Conservation (phyloP, 2,113 vertebrate genomes). For the Clupea harengus region DNA sequence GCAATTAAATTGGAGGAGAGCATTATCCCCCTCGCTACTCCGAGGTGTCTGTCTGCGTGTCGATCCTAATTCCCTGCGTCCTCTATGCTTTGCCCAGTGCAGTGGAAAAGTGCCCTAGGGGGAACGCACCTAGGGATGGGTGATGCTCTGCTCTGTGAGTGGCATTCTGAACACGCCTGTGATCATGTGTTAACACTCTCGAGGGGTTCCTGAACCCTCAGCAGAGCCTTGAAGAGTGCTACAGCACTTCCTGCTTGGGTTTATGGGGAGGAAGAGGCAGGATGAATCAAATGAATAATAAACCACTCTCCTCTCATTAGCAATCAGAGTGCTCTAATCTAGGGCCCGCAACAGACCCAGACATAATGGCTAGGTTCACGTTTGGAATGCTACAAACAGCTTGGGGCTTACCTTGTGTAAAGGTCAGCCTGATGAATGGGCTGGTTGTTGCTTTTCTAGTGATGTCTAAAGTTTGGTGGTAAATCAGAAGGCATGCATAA, state of each 20-base stretch:
- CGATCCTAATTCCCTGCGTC: not conserved
- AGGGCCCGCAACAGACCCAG: not conserved
- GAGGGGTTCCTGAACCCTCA: not conserved
- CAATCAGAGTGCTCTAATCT: not conserved
- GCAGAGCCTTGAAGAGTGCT: not conserved
- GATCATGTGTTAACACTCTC: too few relatives aligned
- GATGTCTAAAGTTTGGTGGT: not conserved
- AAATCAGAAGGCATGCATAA: not conserved
- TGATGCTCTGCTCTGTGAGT: too few relatives aligned
- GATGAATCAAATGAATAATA: not conserved
- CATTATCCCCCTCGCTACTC: not conserved
- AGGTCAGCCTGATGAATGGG: not conserved
- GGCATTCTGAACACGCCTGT: too few relatives aligned
- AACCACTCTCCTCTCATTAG: not conserved
- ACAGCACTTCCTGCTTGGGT: not conserved
- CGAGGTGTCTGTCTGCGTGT: not conserved
- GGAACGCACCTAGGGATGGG: too few relatives aligned
- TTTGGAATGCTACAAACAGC: not conserved
- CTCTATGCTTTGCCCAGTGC: not conserved
- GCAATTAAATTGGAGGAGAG: not conserved
- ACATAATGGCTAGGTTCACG: not conserved
- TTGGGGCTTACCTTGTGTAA: not conserved
- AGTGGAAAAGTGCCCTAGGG: too few relatives aligned
- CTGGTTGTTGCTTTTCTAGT: not conserved
- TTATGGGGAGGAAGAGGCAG: not conserved